Base-by-base conservation (phyloP, 1,140 invertebrate genomes). In the Cyclargus thomasi region DNA sequence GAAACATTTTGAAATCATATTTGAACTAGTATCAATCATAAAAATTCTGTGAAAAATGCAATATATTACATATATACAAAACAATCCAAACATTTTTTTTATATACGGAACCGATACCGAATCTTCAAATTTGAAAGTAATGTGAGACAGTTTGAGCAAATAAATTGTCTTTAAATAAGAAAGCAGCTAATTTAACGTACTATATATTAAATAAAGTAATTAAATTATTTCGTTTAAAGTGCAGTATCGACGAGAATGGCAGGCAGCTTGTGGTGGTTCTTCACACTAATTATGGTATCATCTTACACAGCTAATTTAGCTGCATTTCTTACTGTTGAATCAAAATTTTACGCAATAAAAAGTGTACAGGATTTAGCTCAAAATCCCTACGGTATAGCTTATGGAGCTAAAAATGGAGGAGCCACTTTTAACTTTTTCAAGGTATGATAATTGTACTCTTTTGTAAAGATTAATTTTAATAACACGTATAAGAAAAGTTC, bases 241-340 rank as follows among this genome's bases (percentile, higher is more conserved):
- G 95, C 95, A 8, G 91, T 95, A 55, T 96, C 95, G 0, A 97
- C 96, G 0, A 91, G 96, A 53, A 94, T 96, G 81, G 92, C 95
- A 21, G 95, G 94, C 1, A 94, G 93, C 53, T 95, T 96, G 71
- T 99, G 98, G 97, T 98, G 96, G 96, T 98, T 99, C 78, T 99
- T 99, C 79, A 97, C 96, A 0, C 90, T 99, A 1, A 99, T 99
- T 74, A 97, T 99, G 90, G 97, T 98, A 2, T 97, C 97, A 0
- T 98, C 97, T 0, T 99, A 99, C 83, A 99, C 98, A 0, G 98
- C 98, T 0, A 99, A 99, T 90, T 92, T 99, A 62, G 98, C 98
- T 64, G 97, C 98, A n/a, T 99, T 99, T 86, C 90, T 99, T 7
- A 99, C 97, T 0, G 95, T 98, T 0, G 97, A 98, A 83, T 94